Evolutionary conservation across 2,797 vertebrate genomes (phyloP), one percentile per base, ranked within the genome.

Genomic region (Sardinella longiceps): DNA sequence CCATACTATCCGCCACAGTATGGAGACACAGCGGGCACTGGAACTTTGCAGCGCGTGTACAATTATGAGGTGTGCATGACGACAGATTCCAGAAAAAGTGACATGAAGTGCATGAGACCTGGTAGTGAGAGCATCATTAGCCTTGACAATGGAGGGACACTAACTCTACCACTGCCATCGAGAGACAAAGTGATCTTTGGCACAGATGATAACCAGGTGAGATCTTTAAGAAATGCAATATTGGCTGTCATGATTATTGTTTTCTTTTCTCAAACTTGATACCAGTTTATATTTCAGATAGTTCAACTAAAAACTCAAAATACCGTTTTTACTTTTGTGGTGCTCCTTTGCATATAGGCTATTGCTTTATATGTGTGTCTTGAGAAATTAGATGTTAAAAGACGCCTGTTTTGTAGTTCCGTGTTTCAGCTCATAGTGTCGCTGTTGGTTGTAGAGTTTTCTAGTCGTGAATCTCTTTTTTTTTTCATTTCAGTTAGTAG

Each of bases 371-470:
- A 56, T 56, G 9, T 28, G 3, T 30, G 9, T 63, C 9, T 63
- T 63, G 60, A 12, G 25, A 85, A 28, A 80, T 53, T 66, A 4
- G 83, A 20, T 9, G 0, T 46, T 18, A 28, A 10, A 48, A 14
- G 0, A 83, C 1, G 14, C 14, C 48, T 50, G 14, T 15, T 88
- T 3, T 91, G 88, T 88, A 92, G 33, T 92, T 84, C 89, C 0
- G 58, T 0, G 0, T 86, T n/a, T 92, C 85, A 87, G 91, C 94
- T 93, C 92, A 48, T 0, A 86, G 93, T 88, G 94, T 87, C 94
- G 93, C 94, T 95, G 94, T 95, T 89, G 84, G 86, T 87, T 86
- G 89, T 46, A 80, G 18, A 74, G 58, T 82, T 84, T 63, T 30
- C 11, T 0, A 63, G 60, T 30, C 11, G 14, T 63, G 20, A 10